phyloP scores from a whole-genome alignment of 2,888 invertebrate genomes.

The Melitaea athalia region DNA sequence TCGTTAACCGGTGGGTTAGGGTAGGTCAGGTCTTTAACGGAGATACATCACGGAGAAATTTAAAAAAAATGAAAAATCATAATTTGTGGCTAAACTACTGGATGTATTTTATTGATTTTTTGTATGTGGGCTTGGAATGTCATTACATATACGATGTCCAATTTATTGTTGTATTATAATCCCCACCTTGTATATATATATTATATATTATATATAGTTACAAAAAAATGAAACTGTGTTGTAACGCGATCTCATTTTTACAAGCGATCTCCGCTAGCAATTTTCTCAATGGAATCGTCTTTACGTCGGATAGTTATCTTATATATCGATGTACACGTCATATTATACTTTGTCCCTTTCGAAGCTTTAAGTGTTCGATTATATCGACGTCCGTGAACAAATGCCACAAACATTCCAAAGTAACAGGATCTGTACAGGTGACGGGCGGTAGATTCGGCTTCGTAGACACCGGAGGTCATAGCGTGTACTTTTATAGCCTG shows the following conservation, averaged over 20 bases:
- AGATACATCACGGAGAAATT: too few species aligned
- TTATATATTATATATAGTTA: background rate
- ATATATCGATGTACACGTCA: background rate
- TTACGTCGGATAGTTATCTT: background rate
- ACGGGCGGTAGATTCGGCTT: background rate
- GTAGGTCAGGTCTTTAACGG: too few species aligned
- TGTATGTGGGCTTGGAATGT: too few species aligned
- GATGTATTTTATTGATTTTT: too few species aligned
- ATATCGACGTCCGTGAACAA: slow-evolving; percentile 54
- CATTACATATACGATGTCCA: too few species aligned
- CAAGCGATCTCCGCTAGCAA: slow-evolving; percentile 24
- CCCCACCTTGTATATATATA: too few species aligned
- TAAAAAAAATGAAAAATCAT: too few species aligned
- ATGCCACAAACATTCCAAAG: slow-evolving; percentile 70
- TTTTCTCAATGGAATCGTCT: slow-evolving; percentile 3
- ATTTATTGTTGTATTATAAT: too few species aligned
- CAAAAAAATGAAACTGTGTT: slow-evolving; percentile 24
- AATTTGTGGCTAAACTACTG: too few species aligned
- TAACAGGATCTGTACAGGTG: slow-evolving; percentile 36
- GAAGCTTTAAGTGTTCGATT: slow-evolving; percentile 52
- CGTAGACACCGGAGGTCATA: background rate
- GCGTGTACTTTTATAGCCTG: background rate
- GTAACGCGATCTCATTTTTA: slow-evolving; percentile 58
- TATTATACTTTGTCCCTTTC: slow-evolving; percentile 37
- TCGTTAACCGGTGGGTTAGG: too few species aligned